A percentile compares a stretch with the other conserved stretches of the same genome.
Conservation (phyloP, 2,113 vertebrate genomes). For the Microtus ochrogaster region DNA sequence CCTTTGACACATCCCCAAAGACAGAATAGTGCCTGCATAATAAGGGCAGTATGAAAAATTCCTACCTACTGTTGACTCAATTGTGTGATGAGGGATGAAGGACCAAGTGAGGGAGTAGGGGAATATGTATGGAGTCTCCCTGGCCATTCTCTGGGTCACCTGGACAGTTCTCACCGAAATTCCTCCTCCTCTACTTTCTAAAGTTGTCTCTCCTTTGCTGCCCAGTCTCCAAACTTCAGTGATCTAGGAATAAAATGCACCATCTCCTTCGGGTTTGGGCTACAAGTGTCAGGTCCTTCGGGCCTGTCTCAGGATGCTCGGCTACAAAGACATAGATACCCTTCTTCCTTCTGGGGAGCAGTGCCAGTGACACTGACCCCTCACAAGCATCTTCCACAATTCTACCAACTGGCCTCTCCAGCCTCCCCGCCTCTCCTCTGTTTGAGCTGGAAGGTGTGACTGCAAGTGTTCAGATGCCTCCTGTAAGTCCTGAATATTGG, state of each 20-base stretch:
- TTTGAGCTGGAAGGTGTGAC: background rate
- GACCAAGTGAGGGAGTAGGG: background rate
- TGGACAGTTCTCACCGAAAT: background rate
- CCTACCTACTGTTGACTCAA: background rate
- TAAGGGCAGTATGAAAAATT: background rate
- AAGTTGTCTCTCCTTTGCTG: background rate
- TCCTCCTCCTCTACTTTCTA: background rate
- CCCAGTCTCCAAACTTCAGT: background rate
- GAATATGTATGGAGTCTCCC: background rate
- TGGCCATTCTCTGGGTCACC: background rate
- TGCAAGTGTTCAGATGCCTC: conserved; percentile 24
- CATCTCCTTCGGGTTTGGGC: background rate
- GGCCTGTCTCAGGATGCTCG: background rate
- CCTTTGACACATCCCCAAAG: background rate
- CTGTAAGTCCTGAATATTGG: background rate
- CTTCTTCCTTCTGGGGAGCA: background rate
- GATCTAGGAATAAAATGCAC: background rate
- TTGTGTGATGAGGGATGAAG: background rate
- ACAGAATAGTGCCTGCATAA: background rate
- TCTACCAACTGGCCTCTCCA: background rate
- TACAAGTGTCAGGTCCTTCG: background rate
- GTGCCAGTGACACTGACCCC: background rate
- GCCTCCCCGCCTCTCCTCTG: background rate
- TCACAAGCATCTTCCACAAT: background rate
- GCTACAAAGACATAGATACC: background rate